Conservation (phyloP, 2,888 invertebrate species). For the Calliopum simillimum region DNA sequence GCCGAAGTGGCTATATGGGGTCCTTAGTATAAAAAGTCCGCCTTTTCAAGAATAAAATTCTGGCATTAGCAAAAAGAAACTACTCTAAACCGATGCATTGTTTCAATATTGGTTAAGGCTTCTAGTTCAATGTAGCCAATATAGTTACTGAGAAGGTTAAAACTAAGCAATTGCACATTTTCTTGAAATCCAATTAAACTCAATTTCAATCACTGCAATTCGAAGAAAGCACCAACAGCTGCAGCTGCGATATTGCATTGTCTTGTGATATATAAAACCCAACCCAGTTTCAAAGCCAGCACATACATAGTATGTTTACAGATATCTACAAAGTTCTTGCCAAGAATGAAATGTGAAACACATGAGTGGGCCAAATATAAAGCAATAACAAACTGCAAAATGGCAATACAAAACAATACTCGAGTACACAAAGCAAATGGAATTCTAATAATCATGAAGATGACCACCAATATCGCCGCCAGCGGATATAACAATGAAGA, state of each 20-base stretch:
- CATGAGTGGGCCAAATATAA: slow-evolving; percentile 9
- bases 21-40: no score
- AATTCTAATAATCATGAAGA: slow-evolving; percentile 30
- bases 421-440: background rate
- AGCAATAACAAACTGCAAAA: slow-evolving; percentile 13
- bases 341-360: slow-evolving; percentile 23
- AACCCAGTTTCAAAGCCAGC: background rate
- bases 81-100: no score
- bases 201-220: background rate
- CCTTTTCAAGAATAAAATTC: no score
- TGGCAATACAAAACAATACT: slow-evolving; percentile 12
- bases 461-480: slow-evolving; percentile 2
- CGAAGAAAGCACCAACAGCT: background rate
- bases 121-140: no score
- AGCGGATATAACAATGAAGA: background rate
- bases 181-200: no score
- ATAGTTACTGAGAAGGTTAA: no score
- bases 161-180: no score
- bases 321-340: background rate
- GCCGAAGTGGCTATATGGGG: no score
- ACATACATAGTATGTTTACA: no score
- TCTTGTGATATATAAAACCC: no score
- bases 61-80: no score
- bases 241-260: background rate
- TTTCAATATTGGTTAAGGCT: no score